phyloP scores from a whole-genome alignment of 2,888 invertebrate genomes.

The Aporophyla nigra region DNA sequence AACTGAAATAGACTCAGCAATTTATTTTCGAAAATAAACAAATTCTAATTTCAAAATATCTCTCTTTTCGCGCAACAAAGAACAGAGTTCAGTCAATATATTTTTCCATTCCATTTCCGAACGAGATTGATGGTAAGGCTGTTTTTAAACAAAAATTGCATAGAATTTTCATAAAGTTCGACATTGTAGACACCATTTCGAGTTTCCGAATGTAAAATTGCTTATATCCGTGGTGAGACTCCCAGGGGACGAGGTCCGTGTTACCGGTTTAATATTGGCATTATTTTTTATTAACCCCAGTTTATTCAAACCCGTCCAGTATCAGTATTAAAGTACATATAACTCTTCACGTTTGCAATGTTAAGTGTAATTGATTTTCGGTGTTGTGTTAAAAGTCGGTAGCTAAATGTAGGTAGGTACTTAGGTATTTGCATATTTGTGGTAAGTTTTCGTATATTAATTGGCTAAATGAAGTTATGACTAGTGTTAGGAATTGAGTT shows the following conservation, averaged over 20 bases:
- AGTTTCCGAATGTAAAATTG: constrained; percentile 71
- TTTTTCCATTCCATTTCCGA: constrained; percentile 57
- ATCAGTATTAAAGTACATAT: constrained; percentile 67
- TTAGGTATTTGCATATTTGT: not conserved
- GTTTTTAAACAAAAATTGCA: constrained; percentile 59
- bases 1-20: not conserved
- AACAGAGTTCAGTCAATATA: constrained; percentile 54
- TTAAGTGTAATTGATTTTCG: constrained; percentile 63
- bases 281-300: constrained; percentile 81
- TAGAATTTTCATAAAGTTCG: constrained; percentile 64
- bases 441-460: not conserved
- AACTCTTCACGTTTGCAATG: constrained; percentile 62
- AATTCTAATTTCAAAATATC: constrained; percentile 53
- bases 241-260: constrained; percentile 73
- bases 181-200: constrained; percentile 50
- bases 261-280: constrained; percentile 79
- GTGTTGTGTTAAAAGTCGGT: constrained; percentile 18
- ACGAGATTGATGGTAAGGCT: constrained; percentile 53
- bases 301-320: constrained; percentile 73
- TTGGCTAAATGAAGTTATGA: constrained; percentile 3
- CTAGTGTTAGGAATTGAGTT: not conserved
- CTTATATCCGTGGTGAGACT: constrained; percentile 68
- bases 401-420: not conserved
- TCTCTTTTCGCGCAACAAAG: constrained; percentile 47
- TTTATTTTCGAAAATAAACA: constrained; percentile 38